Evolutionary conservation across 2,797 vertebrate genomes (phyloP).

Genomic region (Darevskia mixta): DNA sequence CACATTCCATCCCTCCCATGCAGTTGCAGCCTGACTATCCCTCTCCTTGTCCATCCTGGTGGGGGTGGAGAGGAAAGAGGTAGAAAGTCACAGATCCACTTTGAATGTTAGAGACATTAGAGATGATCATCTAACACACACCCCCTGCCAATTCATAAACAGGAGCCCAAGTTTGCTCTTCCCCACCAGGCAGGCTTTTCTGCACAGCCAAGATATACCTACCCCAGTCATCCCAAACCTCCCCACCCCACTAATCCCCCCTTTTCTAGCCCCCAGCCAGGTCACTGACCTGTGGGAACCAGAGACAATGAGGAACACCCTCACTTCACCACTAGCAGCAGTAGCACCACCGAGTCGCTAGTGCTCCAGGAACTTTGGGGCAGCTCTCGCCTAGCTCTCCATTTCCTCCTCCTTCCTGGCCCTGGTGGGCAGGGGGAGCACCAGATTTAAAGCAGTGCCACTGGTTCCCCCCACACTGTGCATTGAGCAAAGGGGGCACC

Average conservation of each 20-base stretch:
- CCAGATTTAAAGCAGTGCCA: too few species aligned
- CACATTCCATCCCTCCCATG: neutral
- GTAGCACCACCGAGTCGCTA: neutral
- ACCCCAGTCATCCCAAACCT: neutral
- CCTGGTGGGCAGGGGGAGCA: too few species aligned
- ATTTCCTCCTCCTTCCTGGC: neutral
- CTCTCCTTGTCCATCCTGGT: neutral
- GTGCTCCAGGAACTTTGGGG: neutral
- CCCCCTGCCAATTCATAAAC: neutral
- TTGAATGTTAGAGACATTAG: too few species aligned
- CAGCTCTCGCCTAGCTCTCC: neutral
- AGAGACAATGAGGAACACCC: slow-evolving; percentile 58
- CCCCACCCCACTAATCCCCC: neutral
- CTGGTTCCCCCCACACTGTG: too few species aligned
- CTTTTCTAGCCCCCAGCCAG: too few species aligned
- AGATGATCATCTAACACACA: too few species aligned
- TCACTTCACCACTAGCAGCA: slow-evolving; percentile 5
- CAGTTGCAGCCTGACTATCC: neutral
- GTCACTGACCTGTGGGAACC: slow-evolving; percentile 58
- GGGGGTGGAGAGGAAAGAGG: neutral
- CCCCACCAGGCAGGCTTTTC: neutral
- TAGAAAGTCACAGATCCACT: neutral
- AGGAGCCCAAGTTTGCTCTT: neutral
- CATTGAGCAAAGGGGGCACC: too few species aligned
- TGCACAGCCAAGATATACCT: neutral